Evolutionary conservation across 2,888 invertebrate species (phyloP).

Genomic region (Brachyptera putata): DNA sequence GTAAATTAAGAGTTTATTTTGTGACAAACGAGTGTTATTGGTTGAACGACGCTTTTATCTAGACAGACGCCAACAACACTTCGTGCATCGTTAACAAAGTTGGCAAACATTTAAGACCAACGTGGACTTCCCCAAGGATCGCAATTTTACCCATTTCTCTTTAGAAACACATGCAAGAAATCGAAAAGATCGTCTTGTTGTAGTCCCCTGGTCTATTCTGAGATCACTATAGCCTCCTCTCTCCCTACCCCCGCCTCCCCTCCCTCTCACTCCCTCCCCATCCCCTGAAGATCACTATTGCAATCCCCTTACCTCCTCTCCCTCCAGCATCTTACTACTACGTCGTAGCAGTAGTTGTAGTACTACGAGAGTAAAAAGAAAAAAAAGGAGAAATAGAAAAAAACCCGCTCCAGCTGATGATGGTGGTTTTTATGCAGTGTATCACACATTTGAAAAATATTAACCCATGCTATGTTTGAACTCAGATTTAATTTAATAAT

Average conservation of each 20-base stretch:
- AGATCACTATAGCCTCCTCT: background rate
- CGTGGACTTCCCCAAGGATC: no score
- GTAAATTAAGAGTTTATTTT: no score
- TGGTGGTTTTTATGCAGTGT: background rate
- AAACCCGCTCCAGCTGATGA: constrained; percentile 18
- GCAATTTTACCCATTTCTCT: no score
- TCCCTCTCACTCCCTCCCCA: background rate
- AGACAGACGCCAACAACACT: no score
- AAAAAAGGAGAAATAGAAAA: constrained; percentile 3
- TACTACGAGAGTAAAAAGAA: constrained; percentile 8
- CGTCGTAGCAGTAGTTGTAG: constrained; percentile 21
- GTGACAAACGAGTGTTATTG: no score
- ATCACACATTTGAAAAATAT: background rate
- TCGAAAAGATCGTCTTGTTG: no score
- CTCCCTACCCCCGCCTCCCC: constrained; percentile 6
- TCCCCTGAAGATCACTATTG: constrained; percentile 1
- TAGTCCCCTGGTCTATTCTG: constrained; percentile 16
- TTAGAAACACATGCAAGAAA: no score
- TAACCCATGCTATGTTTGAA: no score
- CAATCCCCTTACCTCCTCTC: constrained; percentile 1
- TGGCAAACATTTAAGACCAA: no score
- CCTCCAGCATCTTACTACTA: constrained; percentile 14
- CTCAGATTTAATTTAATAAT: no score
- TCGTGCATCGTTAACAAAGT: no score
- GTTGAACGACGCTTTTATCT: no score